Base-by-base conservation (phyloP, 2,888 invertebrate genomes). In the Incurvaria masculella region DNA sequence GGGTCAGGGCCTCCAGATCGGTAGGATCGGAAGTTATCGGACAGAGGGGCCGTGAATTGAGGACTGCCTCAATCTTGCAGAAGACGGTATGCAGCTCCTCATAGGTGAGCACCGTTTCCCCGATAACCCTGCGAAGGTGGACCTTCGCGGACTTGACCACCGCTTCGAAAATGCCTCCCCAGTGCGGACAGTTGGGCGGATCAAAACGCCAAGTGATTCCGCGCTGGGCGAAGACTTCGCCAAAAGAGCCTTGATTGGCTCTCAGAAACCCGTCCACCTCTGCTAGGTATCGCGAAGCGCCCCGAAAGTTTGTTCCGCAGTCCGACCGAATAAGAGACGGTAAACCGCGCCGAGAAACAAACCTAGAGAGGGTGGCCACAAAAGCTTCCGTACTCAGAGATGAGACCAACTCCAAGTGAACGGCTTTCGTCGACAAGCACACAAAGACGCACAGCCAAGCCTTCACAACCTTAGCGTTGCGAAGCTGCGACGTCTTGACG, bases 41-140 rank as follows among this genome's bases (percentile, higher is more conserved):
- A n/a, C 48, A 51, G 8, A 65, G 44, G 1, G 63, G 65, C 33
- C 65, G 44, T 2, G 61, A 65, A 51, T 65, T 66, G 20, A 64
- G 48, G 27, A 59, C 51, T 1, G 59, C 55, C 49, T 66, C 62
- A 27, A 66, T 60, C 48, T 61, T 61, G 38, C 44, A 52, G 3
- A 61, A 19, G 8, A 64, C 21, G 1, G 63, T 66, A 16, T 47
- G 21, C 42, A 62, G 52, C 42, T 65, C 59, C 49, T 65, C 62
- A 46, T 51, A 60, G 2, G 56, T 64, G 4, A 63, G 45, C 2
- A 47, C 46, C 4, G 48, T 21, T 27, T 54, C 53, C 1, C 59
- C 59, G 8, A 33, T 33, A 14, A 33, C 33, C 3, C 33, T 8
- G 14, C 33, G 33, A 3, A 33, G 33, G 14, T 33, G 33, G 14